phyloP scores from a whole-genome alignment of 2,888 invertebrate genomes.

The Malthinus flaveolus region DNA sequence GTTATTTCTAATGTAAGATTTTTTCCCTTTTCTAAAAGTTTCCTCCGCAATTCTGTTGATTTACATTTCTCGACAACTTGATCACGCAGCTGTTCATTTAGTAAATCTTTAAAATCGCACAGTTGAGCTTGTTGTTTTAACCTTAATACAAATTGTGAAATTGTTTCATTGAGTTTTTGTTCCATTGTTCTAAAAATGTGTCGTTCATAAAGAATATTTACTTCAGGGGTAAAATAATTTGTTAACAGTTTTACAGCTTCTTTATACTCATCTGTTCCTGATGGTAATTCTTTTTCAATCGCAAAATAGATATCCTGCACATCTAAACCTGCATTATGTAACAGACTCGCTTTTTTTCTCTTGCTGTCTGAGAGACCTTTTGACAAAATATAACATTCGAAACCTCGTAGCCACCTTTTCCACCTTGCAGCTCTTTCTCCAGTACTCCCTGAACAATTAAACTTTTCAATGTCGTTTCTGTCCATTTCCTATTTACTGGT shows the following conservation, averaged over 20 bases:
- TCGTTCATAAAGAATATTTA: background rate
- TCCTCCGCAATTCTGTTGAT: background rate
- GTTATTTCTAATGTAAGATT: background rate
- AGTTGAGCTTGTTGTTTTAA: too few relatives aligned
- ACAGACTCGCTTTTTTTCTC: background rate
- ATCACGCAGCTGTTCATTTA: background rate
- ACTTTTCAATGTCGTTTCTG: too few relatives aligned
- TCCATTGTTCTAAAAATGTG: too few relatives aligned
- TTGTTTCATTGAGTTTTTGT: too few relatives aligned
- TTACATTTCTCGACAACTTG: background rate
- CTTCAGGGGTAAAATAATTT: background rate
- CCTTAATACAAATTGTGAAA: too few relatives aligned
- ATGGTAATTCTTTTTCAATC: too few relatives aligned
- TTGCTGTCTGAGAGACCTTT: background rate
- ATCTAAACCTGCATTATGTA: background rate
- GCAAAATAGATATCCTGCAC: too few relatives aligned
- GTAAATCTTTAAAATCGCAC: background rate
- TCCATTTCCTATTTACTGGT: too few relatives aligned
- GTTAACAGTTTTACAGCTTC: background rate
- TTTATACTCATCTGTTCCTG: background rate
- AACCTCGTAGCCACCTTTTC: background rate
- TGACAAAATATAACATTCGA: background rate
- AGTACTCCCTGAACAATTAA: too few relatives aligned
- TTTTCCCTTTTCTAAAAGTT: background rate
- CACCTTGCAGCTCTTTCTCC: too few relatives aligned